phyloP scores from a whole-genome alignment of 2,113 vertebrate genomes.

The Triplophysa dalaica region DNA sequence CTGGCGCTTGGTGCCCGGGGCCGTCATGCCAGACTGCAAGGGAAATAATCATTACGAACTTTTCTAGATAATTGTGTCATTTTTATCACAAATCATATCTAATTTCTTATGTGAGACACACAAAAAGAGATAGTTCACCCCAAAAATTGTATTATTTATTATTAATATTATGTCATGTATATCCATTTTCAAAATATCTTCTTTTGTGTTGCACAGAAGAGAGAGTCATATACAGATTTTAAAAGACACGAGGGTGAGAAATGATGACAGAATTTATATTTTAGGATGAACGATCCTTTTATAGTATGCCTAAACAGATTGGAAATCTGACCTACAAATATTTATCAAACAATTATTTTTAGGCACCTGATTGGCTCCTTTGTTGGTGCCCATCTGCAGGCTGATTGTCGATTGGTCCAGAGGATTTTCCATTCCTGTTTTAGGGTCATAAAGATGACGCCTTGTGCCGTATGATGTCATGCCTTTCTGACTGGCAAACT shows the following conservation, averaged over 20 bases:
- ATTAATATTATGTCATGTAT: too few species aligned
- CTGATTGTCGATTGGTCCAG: constrained; percentile 91
- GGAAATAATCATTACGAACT: background rate
- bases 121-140: too few species aligned
- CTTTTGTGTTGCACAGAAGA: too few species aligned
- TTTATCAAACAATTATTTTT: background rate
- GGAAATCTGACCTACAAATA: too few species aligned
- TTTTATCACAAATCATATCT: background rate
- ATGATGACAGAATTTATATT: too few species aligned
- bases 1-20: constrained; percentile 90
- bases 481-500: constrained; percentile 92
- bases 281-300: too few species aligned
- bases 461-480: constrained; percentile 93
- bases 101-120: too few species aligned
- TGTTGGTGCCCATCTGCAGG: constrained; percentile 96
- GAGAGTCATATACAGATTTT: too few species aligned
- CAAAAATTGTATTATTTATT: too few species aligned
- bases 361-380: constrained; percentile 88
- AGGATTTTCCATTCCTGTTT: constrained; percentile 83
- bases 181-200: too few species aligned
- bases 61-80: background rate
- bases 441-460: constrained; percentile 90
- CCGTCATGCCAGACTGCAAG: constrained; percentile 88
- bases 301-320: too few species aligned
- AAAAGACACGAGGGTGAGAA: too few species aligned